phyloP scores from a whole-genome alignment of 2,113 vertebrate genomes.

The Prochilodus magdalenae region DNA sequence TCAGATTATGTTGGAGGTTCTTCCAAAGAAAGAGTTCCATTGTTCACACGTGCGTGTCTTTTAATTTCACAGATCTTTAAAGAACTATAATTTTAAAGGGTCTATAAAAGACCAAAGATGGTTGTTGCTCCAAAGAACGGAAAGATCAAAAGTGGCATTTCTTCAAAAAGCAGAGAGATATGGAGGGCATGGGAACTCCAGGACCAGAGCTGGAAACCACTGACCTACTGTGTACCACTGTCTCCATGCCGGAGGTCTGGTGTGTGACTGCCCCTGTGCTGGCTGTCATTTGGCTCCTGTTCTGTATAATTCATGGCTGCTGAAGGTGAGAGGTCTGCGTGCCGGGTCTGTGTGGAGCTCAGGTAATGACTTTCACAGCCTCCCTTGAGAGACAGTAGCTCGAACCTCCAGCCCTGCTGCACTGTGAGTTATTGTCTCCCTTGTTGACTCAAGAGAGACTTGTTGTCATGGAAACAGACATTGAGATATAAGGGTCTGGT shows the following conservation, averaged over 20 bases:
- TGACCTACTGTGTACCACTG: background rate
- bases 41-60: too few relatives aligned
- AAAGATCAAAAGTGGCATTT: too few relatives aligned
- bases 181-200: background rate
- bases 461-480: conserved; percentile 39
- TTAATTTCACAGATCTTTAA: too few relatives aligned
- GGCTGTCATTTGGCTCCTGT: conserved; percentile 18
- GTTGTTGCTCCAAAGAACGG: too few relatives aligned
- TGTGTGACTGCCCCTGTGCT: background rate
- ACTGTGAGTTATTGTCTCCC: conserved; percentile 40
- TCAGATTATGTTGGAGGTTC: too few relatives aligned
- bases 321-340: conserved; percentile 15
- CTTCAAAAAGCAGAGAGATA: background rate
- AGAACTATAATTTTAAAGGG: too few relatives aligned
- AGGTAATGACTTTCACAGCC: conserved; percentile 55
- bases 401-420: conserved; percentile 6
- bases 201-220: background rate
- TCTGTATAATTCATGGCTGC: background rate
- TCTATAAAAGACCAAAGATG: too few relatives aligned
- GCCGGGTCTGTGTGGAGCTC: conserved; percentile 13
- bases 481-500: conserved; percentile 14
- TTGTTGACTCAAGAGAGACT: conserved; percentile 32
- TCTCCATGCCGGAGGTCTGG: background rate
- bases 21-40: too few relatives aligned
- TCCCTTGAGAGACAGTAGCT: conserved; percentile 22